Base-by-base conservation (phyloP, 2,797 vertebrate genomes). In the Serranus cabrilla region DNA sequence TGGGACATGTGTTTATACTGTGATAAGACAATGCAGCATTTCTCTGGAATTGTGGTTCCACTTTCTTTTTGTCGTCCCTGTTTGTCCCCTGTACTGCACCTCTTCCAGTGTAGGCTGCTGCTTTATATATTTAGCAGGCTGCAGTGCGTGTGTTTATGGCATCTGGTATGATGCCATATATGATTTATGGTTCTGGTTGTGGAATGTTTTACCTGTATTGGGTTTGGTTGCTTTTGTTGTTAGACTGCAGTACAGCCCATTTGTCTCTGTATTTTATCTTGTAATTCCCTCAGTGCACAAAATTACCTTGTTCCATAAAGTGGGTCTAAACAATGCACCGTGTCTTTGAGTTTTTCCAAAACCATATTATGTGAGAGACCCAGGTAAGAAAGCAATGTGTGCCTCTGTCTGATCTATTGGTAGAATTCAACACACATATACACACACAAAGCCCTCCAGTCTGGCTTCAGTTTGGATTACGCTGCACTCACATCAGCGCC, bases 401-500 rank as follows among this genome's bases (percentile, higher is more conserved):
- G 17, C 47, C 17, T 66, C 34, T 50, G 57, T 61, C 64, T 81
- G 56, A 71, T 70, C 54, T 61, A 46, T 68, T 75, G 58, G 58
- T n/a, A 62, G 27, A 62, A 56, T 58, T 74, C 25, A 49, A 46
- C 45, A 50, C 27, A 51, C 27, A 46, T 2, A 64, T 5, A 50
- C 50, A 61, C 37, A 76, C 49, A 74, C 57, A 81, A 65, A 81
- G 55, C 56, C 52, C 65, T 71, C 21, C 68, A 63, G 71, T 81
- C 75, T 80, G 50, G 34, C 40, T 78, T 89, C 76, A 85, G 45
- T 78, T 71, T 78, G 78, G 65, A 87, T 91, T 79, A 80, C 5
- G 13, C 66, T 68, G 57, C 42, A 61, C 80, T 87, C 74, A 71
- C 71, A 88, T 87, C 79, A 77, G 51, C 14, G 39, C 72, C 31